Conservation (phyloP, 2,797 vertebrate genomes). For the Oreortyx pictus region DNA sequence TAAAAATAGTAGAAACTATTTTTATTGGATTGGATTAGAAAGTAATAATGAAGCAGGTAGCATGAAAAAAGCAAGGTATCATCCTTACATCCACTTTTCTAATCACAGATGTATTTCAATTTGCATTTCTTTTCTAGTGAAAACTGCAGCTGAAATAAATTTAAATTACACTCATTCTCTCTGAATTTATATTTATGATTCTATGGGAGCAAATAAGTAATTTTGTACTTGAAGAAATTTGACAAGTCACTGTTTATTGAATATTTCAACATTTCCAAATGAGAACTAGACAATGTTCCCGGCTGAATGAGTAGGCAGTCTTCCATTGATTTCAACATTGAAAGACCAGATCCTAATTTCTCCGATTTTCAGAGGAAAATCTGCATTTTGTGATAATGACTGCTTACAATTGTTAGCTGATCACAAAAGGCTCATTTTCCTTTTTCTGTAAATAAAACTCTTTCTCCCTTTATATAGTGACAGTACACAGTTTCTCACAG, state of each 20-base stretch:
- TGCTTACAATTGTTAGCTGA: not conserved
- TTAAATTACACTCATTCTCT: not conserved
- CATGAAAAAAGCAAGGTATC: not conserved
- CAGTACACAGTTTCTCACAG: not conserved
- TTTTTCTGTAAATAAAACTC: not conserved
- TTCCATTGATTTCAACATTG: not conserved
- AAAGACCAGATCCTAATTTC: not conserved
- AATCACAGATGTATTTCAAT: not conserved
- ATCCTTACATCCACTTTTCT: not conserved
- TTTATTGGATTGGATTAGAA: slow-evolving; percentile 6
- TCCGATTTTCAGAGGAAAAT: not conserved
- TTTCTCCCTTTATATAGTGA: not conserved
- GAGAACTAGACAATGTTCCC: not conserved
- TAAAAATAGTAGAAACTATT: not conserved
- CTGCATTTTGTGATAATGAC: not conserved
- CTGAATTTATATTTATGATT: slow-evolving; percentile 46
- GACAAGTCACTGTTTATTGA: slow-evolving; percentile 24
- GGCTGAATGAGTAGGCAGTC: not conserved
- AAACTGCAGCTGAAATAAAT: slow-evolving; percentile 27
- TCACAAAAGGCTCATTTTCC: not conserved
- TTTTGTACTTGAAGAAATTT: slow-evolving; percentile 1
- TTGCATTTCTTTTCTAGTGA: not conserved
- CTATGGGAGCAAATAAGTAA: slow-evolving; percentile 12
- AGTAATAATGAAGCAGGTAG: slow-evolving; percentile 21
- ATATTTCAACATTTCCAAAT: not conserved